These are phyloP conservation scores for Odobenus rosmarus DNA, from an alignment of 2,113 vertebrate species.

Conservation along the genomic window DNA sequence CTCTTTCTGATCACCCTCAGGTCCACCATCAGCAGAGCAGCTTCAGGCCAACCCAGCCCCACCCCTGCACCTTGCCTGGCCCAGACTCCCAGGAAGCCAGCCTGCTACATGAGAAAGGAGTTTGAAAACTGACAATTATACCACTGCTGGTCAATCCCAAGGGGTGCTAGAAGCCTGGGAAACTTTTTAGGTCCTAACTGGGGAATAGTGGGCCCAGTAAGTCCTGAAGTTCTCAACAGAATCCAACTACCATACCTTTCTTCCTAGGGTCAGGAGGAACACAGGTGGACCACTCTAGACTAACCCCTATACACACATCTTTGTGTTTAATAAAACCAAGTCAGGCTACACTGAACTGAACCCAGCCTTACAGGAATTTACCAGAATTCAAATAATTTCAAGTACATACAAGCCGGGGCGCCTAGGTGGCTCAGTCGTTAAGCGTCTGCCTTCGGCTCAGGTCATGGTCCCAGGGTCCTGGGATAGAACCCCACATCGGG, in stretches of 20 bases:
- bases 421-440: no score
- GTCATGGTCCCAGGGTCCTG: no score
- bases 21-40: not conserved
- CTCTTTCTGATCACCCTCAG: not conserved
- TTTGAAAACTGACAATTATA: not conserved
- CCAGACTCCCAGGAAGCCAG: not conserved
- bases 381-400: conserved; percentile 46
- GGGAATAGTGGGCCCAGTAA: not conserved
- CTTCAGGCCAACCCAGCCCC: not conserved
- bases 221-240: conserved; percentile 23
- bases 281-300: not conserved
- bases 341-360: not conserved
- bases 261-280: not conserved
- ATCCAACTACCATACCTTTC: not conserved
- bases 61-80: not conserved
- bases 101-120: not conserved
- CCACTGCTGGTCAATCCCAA: not conserved
- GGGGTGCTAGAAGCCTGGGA: not conserved
- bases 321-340: conserved; percentile 34
- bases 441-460: no score
- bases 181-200: not conserved
- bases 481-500: no score
- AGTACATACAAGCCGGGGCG: not conserved
- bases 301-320: not conserved
- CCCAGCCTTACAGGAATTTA: not conserved